These are phyloP conservation scores for Trachops cirrhosus DNA, from an alignment of 2,797 vertebrate genomes.

Conservation along the genomic window DNA sequence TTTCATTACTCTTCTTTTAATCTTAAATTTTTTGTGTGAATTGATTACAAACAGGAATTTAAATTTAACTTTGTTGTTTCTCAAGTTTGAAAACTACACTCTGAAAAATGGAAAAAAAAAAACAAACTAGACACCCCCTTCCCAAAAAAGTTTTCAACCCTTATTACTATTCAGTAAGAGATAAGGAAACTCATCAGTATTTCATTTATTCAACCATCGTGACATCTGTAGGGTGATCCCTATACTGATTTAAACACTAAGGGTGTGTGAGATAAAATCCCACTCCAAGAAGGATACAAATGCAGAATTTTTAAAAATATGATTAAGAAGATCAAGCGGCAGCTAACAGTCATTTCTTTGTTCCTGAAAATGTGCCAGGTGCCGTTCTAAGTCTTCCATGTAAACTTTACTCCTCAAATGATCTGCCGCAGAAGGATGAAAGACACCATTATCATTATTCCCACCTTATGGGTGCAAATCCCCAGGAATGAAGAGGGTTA, in stretches of 20 bases:
- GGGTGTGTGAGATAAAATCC: not conserved
- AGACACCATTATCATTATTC: not conserved
- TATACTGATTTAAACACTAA: not conserved
- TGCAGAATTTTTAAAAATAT: not conserved
- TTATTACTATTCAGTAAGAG: not conserved
- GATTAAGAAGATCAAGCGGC: not conserved
- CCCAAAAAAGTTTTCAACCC: not conserved
- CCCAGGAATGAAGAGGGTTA: not conserved
- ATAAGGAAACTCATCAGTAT: not conserved
- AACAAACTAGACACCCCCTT: not conserved
- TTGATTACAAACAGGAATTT: not conserved
- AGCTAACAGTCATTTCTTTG: not conserved
- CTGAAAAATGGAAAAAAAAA: not conserved
- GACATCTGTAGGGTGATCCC: not conserved
- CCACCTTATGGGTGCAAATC: not conserved
- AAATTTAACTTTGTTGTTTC: not conserved
- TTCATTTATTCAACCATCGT: not conserved
- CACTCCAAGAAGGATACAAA: not conserved
- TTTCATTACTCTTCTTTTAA: not conserved
- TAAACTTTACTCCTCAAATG: not conserved
- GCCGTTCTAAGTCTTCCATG: not conserved
- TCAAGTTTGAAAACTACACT: constrained; percentile 12
- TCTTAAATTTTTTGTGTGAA: not conserved
- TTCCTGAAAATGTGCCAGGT: not conserved
- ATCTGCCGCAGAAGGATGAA: not conserved